Percentiles rank a stretch among this genome's conserved stretches.
phyloP scores from a whole-genome alignment of 1,140 invertebrate species.

The Ceratoteleas bidentatus region DNA sequence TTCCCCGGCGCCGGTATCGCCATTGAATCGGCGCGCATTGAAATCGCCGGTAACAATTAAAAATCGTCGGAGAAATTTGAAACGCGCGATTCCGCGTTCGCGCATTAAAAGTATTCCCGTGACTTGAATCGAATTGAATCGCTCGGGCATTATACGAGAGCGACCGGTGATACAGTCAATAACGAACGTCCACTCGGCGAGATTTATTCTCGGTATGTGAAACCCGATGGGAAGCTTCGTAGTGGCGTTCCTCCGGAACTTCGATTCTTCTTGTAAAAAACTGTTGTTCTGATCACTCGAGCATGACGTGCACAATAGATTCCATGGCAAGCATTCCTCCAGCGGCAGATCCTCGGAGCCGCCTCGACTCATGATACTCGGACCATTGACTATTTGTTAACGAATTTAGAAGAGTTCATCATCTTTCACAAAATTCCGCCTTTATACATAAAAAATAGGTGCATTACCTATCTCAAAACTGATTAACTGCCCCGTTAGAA shows the following conservation, averaged over 20 bases:
- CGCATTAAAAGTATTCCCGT: constrained; percentile 55
- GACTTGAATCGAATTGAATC: constrained; percentile 60
- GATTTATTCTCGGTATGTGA: constrained; percentile 68
- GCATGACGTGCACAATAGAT: constrained; percentile 68
- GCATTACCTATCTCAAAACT: background rate
- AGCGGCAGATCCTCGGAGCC: constrained; percentile 44
- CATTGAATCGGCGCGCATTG: constrained; percentile 52
- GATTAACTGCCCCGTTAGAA: no score
- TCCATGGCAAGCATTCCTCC: constrained; percentile 59
- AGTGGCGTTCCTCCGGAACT: constrained; percentile 66
- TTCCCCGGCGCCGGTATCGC: constrained; percentile 30
- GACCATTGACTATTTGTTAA: constrained; percentile 46
- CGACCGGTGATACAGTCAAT: constrained; percentile 63
- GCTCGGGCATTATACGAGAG: constrained; percentile 58
- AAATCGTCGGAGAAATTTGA: constrained; percentile 56
- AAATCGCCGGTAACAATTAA: constrained; percentile 47
- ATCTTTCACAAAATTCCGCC: background rate
- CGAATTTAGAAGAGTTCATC: constrained; percentile 46
- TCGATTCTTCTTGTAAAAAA: constrained; percentile 66
- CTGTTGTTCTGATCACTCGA: constrained; percentile 66
- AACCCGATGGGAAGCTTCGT: constrained; percentile 63
- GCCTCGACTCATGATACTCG: constrained; percentile 30
- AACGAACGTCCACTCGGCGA: constrained; percentile 64
- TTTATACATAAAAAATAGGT: background rate
- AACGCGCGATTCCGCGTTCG: constrained; percentile 61